These are phyloP conservation scores for Denticeps clupeoides DNA, from an alignment of 2,797 vertebrate genomes.

Conservation along the genomic window DNA sequence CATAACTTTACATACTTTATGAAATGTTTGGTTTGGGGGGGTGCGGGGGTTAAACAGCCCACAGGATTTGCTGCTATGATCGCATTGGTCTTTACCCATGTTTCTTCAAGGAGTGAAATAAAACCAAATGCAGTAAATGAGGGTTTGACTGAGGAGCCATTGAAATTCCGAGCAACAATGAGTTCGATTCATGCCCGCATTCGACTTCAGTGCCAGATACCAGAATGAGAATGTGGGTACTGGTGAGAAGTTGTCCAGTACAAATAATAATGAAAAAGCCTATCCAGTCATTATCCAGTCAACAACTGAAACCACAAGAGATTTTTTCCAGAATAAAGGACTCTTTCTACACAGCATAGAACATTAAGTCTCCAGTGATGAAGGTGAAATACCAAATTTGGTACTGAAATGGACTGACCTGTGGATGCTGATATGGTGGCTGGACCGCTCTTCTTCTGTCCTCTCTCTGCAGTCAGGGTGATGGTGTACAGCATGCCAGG, in stretches of 20 bases:
- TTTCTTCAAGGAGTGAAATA: conserved; percentile 38
- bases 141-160: conserved; percentile 9
- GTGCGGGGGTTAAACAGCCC: not conserved
- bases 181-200: conserved; percentile 43
- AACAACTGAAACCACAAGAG: not conserved
- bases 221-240: conserved; percentile 14
- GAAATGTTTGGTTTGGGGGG: conserved; percentile 37
- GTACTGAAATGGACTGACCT: conserved; percentile 55
- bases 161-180: conserved; percentile 35
- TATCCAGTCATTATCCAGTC: too few species aligned
- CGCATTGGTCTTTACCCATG: conserved; percentile 36
- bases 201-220: conserved; percentile 30
- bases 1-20: conserved; percentile 33
- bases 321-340: too few species aligned
- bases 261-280: not conserved
- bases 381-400: too few species aligned
- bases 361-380: too few species aligned
- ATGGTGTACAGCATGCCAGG: conserved; percentile 77
- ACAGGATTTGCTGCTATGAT: conserved; percentile 32
- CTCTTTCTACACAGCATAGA: too few species aligned
- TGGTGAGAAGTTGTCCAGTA: not conserved
- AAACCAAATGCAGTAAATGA: conserved; percentile 40
- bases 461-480: conserved; percentile 73
- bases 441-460: conserved; percentile 70
- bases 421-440: conserved; percentile 64